Percentiles rank a stretch among this genome's conserved stretches.
Conservation (phyloP, 2,113 vertebrate genomes). For the Hippocampus comes region DNA sequence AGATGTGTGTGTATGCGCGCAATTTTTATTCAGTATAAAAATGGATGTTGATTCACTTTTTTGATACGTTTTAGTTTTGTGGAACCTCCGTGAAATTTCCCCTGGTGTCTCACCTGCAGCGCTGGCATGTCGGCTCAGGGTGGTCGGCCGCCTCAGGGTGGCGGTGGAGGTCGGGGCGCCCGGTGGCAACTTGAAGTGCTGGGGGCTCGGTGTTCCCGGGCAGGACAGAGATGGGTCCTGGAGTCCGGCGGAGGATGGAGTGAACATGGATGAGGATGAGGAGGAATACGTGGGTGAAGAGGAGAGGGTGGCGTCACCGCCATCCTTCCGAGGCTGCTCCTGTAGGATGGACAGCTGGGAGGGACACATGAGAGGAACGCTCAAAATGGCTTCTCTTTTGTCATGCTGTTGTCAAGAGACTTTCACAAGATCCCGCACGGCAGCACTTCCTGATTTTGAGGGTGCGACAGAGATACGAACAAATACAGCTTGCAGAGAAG, state of each 20-base stretch:
- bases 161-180: slow-evolving; percentile 67
- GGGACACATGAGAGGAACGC: background rate
- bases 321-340: slow-evolving; percentile 84
- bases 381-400: background rate
- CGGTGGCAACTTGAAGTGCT: slow-evolving; percentile 49
- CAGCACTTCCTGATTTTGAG: slow-evolving; percentile 64
- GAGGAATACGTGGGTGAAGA: slow-evolving; percentile 16
- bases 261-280: slow-evolving; percentile 5
- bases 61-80: too few relatives aligned
- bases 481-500: slow-evolving; percentile 2
- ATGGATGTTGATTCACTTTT: too few relatives aligned
- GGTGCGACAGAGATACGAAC: slow-evolving; percentile 47
- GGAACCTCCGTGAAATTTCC: too few relatives aligned
- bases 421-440: slow-evolving; percentile 67
- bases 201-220: slow-evolving; percentile 57
- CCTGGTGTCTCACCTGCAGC: slow-evolving; percentile 62
- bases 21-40: too few relatives aligned
- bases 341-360: slow-evolving; percentile 67
- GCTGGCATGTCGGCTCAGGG: slow-evolving; percentile 89
- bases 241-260: background rate
- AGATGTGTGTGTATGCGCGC: too few relatives aligned
- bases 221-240: slow-evolving; percentile 52
- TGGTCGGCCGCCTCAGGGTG: slow-evolving; percentile 85
- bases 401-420: slow-evolving; percentile 15
- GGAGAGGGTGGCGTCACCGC: slow-evolving; percentile 42